Evolutionary conservation across 2,797 vertebrate species (phyloP), one percentile per base, ranked within the genome.

Genomic region (Odontamblyopus rebecca): DNA sequence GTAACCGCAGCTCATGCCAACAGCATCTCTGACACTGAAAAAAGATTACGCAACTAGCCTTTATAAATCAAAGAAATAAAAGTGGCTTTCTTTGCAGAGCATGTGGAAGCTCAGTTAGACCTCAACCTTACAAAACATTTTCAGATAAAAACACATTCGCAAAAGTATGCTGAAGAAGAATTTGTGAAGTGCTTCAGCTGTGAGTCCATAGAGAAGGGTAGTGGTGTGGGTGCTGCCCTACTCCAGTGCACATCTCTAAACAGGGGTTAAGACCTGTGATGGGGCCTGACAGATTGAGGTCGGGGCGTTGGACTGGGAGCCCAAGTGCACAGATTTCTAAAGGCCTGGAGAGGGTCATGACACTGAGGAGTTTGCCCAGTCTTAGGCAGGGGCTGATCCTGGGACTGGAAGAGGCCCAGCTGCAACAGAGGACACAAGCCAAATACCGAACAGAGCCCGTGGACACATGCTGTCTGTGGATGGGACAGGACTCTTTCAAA

Each of bases 241-340:
- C 80, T 79, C 82, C 13, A 84, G 77, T 74, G 77, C 89, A 84
- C 70, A 64, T 65, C 72, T 82, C 74, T 78, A 74, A 85, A 78
- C 78, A 79, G 85, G 84, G 87, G 86, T 87, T 73, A 75, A 85
- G 87, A 90, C 84, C 85, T 72, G 57, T 88, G 89, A 90, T 71
- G 85, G 81, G 79, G 86, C 76, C 82, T 91, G 91, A 92, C 91
- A 92, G 91, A 92, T 92, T 90, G 87, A 81, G 89, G 86, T 89
- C 76, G 71, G 85, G 80, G 68, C 38, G 15, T 80, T 88, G 87
- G 85, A 74, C 75, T 85, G 69, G 69, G 63, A 82, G 82, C 81
- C 71, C 81, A 75, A 78, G 81, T 75, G 69, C 70, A 78, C 67
- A 68, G 68, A 81, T 88, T 92, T 91, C 86, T 92, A 87, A 90